Percentiles rank a stretch among this genome's conserved stretches.
phyloP scores from a whole-genome alignment of 2,888 invertebrate species.

The Athalia cordata region DNA sequence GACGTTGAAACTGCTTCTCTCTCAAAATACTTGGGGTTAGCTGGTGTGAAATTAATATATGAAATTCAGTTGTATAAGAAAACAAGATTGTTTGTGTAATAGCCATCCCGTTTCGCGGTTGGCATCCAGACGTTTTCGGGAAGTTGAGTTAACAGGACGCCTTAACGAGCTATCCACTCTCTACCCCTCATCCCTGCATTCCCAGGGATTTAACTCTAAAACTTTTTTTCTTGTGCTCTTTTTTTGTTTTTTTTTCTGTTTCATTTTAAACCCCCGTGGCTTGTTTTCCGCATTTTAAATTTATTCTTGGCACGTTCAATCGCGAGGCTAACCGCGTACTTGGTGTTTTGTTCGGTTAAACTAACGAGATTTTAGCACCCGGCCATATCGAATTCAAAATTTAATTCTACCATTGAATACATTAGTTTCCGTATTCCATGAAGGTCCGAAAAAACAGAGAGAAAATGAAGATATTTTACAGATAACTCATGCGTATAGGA shows the following conservation, averaged over 20 bases:
- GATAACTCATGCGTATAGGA: too few species aligned
- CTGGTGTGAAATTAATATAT: background rate
- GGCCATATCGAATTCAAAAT: slow-evolving; percentile 27
- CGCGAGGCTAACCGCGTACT: slow-evolving; percentile 12
- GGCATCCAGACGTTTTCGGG: slow-evolving; percentile 58
- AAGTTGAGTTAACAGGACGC: slow-evolving; percentile 66
- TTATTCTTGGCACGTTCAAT: slow-evolving; percentile 35
- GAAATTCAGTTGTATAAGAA: slow-evolving; percentile 35
- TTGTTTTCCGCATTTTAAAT: slow-evolving; percentile 30
- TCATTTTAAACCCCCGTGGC: background rate
- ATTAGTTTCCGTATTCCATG: background rate
- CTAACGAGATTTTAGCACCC: slow-evolving; percentile 31
- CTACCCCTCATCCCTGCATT: background rate
- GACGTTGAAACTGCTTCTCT: too few species aligned
- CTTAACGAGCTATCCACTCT: slow-evolving; percentile 63
- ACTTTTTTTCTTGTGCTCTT: slow-evolving; percentile 1
- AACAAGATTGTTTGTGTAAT: slow-evolving; percentile 35
- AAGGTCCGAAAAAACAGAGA: too few species aligned
- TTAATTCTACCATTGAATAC: slow-evolving; percentile 30
- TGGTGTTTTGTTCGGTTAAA: slow-evolving; percentile 1
- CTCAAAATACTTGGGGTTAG: too few species aligned
- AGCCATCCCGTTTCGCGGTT: background rate
- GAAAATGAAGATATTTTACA: too few species aligned
- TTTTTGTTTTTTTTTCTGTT: too few species aligned
- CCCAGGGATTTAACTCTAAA: slow-evolving; percentile 22